Evolutionary conservation across 35 echinoderm and acorn worm genomes (phyloP), one percentile per base, ranked within the genome.

Genomic region (Apostichopus parvimensis): DNA sequence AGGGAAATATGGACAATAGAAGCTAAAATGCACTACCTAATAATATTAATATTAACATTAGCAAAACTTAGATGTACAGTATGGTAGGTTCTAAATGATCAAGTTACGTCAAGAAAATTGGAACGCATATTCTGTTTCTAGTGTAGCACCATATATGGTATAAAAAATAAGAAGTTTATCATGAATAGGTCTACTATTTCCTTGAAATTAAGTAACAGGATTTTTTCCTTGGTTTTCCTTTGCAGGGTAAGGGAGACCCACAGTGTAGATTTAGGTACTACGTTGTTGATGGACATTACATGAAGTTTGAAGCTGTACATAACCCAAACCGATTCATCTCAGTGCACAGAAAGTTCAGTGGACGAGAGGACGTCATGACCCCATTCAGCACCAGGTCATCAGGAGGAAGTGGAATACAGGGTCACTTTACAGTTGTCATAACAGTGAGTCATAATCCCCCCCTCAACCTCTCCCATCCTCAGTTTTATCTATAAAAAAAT

Each of bases 251-350:
- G 61, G 97, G 97, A 71, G 97, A 95, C 77, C 97, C 97, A 6
- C 91, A 94, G 57, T 98, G 97, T 57, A 84, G 97, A 78, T 98
- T 98, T 80, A 78, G 82, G 22, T 94, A 93, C 24, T 91, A 93
- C 18, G 26, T 83, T 8, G 80, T 94, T 14, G 97, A 98, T 28
- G 95, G 92, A 8, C 72, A 76, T 56, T 96, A 93, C 88, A 93
- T 98, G 93, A 94, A 92, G 73, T 93, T 98, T 90, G 97, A 98
- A 79, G 93, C 95, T 4, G 92, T 96, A 10, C 97, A 98, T 76
- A 98, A 98, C n/a, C 94, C 95, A 52, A 96, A 98, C 92, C 93
- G 97, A 13, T 98, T 94, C 59, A 92, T 98, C 60, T 98, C 96
- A 57, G 96, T 98, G 6, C 92, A 95, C 90, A 98, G 90, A 71